Conservation (phyloP, 1,140 invertebrate genomes). For the Pogonognathellus flavescens region DNA sequence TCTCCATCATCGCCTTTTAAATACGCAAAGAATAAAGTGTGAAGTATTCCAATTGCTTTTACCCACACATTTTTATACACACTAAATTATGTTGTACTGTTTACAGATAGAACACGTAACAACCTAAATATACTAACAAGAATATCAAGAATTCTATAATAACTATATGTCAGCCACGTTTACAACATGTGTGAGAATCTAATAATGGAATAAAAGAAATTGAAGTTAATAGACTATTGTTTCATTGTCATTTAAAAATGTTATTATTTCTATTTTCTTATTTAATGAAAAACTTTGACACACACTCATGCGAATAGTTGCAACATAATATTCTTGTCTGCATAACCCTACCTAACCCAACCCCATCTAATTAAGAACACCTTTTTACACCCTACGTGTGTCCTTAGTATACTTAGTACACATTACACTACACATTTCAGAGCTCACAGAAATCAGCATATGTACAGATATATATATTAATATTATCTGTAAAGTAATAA, state of each 20-base stretch:
- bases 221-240: slow-evolving; percentile 7
- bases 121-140: background rate
- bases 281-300: background rate
- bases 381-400: no score
- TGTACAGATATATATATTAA: no score
- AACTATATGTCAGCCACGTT: background rate
- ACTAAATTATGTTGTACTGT: background rate
- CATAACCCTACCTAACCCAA: no score
- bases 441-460: no score
- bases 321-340: background rate
- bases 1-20: no score
- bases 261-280: background rate
- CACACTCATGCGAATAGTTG: background rate
- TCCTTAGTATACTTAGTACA: no score
- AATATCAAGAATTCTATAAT: background rate
- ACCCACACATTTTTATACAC: background rate
- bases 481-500: no score
- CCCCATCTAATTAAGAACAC: no score
- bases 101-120: background rate
- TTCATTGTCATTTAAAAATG: slow-evolving; percentile 21
- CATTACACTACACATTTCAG: no score
- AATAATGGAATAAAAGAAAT: background rate
- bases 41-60: background rate
- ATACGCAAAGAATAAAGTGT: no score
- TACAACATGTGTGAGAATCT: background rate